A percentile compares a stretch with the other conserved stretches of the same genome.
Conservation (phyloP, 2,888 invertebrate genomes). For the Horisme vitalbata region DNA sequence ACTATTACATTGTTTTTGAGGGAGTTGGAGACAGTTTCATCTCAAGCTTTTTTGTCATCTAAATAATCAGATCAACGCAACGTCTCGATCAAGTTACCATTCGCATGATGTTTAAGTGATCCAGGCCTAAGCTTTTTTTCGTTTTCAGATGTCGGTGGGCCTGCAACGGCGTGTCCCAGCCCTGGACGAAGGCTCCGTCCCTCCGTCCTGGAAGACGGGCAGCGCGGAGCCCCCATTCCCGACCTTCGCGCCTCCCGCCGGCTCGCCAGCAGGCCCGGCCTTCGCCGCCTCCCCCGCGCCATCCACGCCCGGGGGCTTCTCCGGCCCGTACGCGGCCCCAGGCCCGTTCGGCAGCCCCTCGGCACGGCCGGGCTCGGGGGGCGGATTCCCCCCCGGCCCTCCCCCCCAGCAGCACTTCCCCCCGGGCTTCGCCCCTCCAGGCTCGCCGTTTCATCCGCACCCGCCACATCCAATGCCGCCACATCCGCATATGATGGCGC, state of each 20-base stretch:
- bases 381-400: slow-evolving; percentile 91
- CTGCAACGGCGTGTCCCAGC: slow-evolving; percentile 90
- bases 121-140: not conserved
- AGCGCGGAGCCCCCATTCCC: slow-evolving; percentile 85
- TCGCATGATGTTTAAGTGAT: too few relatives aligned
- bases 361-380: slow-evolving; percentile 90
- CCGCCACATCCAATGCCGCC: slow-evolving; percentile 94
- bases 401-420: slow-evolving; percentile 85
- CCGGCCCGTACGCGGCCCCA: slow-evolving; percentile 86
- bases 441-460: slow-evolving; percentile 91
- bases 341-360: slow-evolving; percentile 86
- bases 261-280: slow-evolving; percentile 87
- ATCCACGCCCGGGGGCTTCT: slow-evolving; percentile 88
- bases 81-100: too few relatives aligned
- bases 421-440: slow-evolving; percentile 88
- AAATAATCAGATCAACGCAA: too few relatives aligned
- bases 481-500: slow-evolving; percentile 78
- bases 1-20: too few relatives aligned
- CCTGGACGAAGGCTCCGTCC: slow-evolving; percentile 77
- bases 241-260: slow-evolving; percentile 91
- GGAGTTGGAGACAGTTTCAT: too few relatives aligned
- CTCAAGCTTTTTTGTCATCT: too few relatives aligned
- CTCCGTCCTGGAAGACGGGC: slow-evolving; percentile 88
- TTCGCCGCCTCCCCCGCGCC: slow-evolving; percentile 87
- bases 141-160: slow-evolving; percentile 85